A percentile compares a stretch with the other conserved stretches of the same genome.
Evolutionary conservation across 2,888 invertebrate species (phyloP).

Genomic region (Bimastos eiseni): DNA sequence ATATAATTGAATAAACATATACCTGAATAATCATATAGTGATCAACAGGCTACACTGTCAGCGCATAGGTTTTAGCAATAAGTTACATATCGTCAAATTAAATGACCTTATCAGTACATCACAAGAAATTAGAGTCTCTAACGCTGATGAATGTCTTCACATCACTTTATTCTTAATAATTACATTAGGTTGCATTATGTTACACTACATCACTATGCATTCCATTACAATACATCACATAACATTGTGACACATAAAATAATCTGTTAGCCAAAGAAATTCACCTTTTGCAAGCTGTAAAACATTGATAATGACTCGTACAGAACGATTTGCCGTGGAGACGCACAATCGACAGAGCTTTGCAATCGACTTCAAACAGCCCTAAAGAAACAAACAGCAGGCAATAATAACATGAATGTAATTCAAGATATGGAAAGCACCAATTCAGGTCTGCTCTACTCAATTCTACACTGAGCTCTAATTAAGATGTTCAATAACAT

Average conservation of each 20-base stretch:
- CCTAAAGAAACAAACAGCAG: conserved; percentile 18
- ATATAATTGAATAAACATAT: not conserved
- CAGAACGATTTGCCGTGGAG: conserved; percentile 13
- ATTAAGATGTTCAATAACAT: not conserved
- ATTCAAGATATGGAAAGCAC: not conserved
- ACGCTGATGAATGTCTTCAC: not conserved
- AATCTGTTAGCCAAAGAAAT: not conserved
- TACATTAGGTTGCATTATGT: too few relatives aligned
- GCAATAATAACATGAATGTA: not conserved
- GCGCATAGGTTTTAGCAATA: not conserved
- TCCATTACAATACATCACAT: not conserved
- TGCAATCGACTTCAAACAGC: conserved; percentile 27
- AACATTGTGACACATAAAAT: not conserved
- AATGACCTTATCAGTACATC: not conserved
- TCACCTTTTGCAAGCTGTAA: not conserved
- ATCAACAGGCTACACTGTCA: too few relatives aligned
- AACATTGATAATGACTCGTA: not conserved
- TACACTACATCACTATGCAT: not conserved
- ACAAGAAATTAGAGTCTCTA: not conserved
- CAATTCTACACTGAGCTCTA: not conserved
- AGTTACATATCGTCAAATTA: not conserved
- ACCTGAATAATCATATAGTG: not conserved
- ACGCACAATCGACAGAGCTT: conserved; percentile 23
- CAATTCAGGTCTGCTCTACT: not conserved
- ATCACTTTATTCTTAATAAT: too few relatives aligned